phyloP scores from a whole-genome alignment of 1,140 invertebrate genomes.

The Vollenhovia emeryi region DNA sequence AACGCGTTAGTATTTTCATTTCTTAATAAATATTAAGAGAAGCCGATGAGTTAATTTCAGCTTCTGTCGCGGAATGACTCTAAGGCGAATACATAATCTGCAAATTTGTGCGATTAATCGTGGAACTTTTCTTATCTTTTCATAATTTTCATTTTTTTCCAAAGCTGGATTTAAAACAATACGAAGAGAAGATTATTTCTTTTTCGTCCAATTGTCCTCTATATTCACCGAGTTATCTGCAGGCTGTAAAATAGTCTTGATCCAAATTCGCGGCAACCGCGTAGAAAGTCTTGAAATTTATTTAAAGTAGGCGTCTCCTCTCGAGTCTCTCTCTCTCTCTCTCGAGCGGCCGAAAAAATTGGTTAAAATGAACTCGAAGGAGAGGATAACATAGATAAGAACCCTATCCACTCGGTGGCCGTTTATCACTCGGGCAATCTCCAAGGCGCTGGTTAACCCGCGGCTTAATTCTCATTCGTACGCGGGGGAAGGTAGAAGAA shows the following conservation, averaged over 20 bases:
- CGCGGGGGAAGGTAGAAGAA: background rate
- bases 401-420: slow-evolving; percentile 13
- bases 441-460: slow-evolving; percentile 19
- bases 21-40: background rate
- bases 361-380: background rate
- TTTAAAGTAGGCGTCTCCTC: background rate
- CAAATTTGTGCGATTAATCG: background rate
- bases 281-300: slow-evolving; percentile 33
- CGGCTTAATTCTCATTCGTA: slow-evolving; percentile 46
- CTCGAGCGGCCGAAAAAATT: slow-evolving; percentile 25
- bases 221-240: slow-evolving; percentile 5
- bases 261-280: background rate
- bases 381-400: slow-evolving; percentile 29
- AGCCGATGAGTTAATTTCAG: background rate
- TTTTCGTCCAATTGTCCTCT: background rate
- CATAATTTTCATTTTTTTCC: background rate
- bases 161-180: background rate
- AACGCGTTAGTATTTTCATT: too few species aligned
- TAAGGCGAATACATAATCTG: background rate
- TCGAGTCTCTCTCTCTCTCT: background rate
- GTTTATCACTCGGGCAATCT: slow-evolving; percentile 43
- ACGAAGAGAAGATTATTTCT: too few species aligned
- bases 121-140: background rate
- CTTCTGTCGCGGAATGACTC: background rate
- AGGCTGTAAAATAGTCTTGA: background rate